phyloP scores from a whole-genome alignment of 2,797 vertebrate species.

The Sebastes iracundus region DNA sequence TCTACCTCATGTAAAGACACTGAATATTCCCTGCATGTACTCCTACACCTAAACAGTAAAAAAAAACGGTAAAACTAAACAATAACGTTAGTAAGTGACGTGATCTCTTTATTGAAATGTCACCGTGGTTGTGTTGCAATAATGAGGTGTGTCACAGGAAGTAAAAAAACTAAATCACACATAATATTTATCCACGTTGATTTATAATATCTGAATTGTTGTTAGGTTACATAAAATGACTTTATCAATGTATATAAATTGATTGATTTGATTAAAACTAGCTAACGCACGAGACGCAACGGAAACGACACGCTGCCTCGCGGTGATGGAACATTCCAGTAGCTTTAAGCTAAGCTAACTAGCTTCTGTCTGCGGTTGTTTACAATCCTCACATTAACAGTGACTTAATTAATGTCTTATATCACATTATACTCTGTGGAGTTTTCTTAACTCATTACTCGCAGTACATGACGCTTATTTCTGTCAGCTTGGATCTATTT shows the following conservation, averaged over 20 bases:
- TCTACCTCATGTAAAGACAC: accelerated
- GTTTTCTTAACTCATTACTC: accelerated
- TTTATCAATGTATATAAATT: accelerated
- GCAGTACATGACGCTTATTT: accelerated
- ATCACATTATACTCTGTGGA: accelerated
- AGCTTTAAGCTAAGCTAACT: slow-evolving; percentile 1
- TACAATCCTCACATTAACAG: background rate
- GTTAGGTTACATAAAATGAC: accelerated
- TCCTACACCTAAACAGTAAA: accelerated
- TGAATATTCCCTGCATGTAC: accelerated
- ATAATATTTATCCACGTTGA: accelerated
- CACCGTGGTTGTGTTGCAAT: background rate
- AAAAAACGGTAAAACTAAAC: background rate
- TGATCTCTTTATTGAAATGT: background rate
- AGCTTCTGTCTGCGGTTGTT: slow-evolving; percentile 16
- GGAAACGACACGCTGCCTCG: slow-evolving; percentile 7
- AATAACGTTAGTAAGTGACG: background rate
- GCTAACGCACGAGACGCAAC: background rate
- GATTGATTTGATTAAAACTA: too few relatives aligned
- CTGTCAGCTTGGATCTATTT: background rate
- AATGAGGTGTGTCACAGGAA: background rate
- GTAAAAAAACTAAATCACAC: background rate
- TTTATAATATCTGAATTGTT: accelerated
- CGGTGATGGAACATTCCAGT: slow-evolving; percentile 64
- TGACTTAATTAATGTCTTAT: accelerated